A percentile compares a stretch with the other conserved stretches of the same genome.
Conservation (phyloP, 2,888 invertebrate species). For the Sphinx pinastri region DNA sequence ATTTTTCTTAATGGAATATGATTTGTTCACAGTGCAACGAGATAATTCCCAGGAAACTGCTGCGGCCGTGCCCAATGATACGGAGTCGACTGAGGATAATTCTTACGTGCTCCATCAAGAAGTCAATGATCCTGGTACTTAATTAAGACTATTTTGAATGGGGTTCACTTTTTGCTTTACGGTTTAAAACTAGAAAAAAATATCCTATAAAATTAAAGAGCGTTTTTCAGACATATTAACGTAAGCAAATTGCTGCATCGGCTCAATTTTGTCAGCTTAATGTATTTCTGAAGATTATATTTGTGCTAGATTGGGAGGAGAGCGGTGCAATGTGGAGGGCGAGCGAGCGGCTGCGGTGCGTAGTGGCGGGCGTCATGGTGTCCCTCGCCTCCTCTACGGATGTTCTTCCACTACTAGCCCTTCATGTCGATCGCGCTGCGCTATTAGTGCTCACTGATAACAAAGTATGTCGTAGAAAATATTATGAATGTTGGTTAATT, state of each 20-base stretch:
- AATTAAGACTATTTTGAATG: too few relatives aligned
- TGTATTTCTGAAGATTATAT: not conserved
- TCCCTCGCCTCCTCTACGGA: constrained; percentile 3
- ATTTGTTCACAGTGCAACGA: not conserved
- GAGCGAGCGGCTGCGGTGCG: constrained; percentile 1
- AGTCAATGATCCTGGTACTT: not conserved
- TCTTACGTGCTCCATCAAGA: constrained; percentile 6
- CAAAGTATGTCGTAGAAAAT: not conserved
- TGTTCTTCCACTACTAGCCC: constrained; percentile 2
- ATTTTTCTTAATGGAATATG: not conserved
- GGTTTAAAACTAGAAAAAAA: too few relatives aligned
- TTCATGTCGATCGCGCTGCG: not conserved
- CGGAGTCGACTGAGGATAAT: not conserved
- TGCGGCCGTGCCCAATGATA: not conserved
- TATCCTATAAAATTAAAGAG: not conserved
- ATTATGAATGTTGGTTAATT: not conserved
- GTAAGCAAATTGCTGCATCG: too few relatives aligned
- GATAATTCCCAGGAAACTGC: not conserved
- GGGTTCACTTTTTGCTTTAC: too few relatives aligned
- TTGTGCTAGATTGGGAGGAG: constrained; percentile 7
- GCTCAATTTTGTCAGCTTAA: too few relatives aligned
- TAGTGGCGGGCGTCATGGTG: not conserved
- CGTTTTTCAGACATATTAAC: too few relatives aligned
- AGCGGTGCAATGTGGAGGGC: constrained; percentile 3
- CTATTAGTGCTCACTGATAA: constrained; percentile 6